Evolutionary conservation across 2,888 invertebrate genomes (phyloP), one percentile per base, ranked within the genome.

Genomic region (Agrochola macilenta): DNA sequence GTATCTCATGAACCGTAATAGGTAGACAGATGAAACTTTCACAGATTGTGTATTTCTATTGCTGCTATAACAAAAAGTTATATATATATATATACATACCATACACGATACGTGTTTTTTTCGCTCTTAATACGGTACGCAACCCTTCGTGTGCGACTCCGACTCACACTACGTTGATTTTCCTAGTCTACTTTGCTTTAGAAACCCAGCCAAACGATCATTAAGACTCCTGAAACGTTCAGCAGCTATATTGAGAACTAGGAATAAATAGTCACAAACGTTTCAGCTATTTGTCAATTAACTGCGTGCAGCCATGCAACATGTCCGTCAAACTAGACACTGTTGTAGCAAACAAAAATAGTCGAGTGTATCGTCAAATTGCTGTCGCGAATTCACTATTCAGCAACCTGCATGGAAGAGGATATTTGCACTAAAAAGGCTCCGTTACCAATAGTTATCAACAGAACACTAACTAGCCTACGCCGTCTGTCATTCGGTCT

Each of bases 211-310:
- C 26, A 17, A 30, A 1, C 12, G 5, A 46, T 43, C 8, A n/a
- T 14, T 1, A 4, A 17, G 0, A 49, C n/a, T 63, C 35, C 14
- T 35, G 14, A 61, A 78, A 63, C 26, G 23, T 43, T 23, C 14
- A 58, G 5, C 49, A 3, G 2, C 49, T 49, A 0, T 49, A 30
- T 5, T 52, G 23, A 30, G 2, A 68, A 23, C 49, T 39, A n/a
- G 49, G 0, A 39, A 72, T 60, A 72, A 71, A 79, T 68, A 30
- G 63, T 57, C 17, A 69, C 70, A 81, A 76, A 43, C 58, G 63
- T 5, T 54, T 46, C 23, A 69, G 26, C 58, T 71, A 71, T 81
- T 68, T 54, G 82, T 60, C 70, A 81, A 81, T 76, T 81, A 81
- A 81, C 66, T 64, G 9, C 0, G 43, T 49, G 46, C 77, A 23